Conservation (phyloP, 2,113 vertebrate genomes). For the Zapus hudsonius region DNA sequence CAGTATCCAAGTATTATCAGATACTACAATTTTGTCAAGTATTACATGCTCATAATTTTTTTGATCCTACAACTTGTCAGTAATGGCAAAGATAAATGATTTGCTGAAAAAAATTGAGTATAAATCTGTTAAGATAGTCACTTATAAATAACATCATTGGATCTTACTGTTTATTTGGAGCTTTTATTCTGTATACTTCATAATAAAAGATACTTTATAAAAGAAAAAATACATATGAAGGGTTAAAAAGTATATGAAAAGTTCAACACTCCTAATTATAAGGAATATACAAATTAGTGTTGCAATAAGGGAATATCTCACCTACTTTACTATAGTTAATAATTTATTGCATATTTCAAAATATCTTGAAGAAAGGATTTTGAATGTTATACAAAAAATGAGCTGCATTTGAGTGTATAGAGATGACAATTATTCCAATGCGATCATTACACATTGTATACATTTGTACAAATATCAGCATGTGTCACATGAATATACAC, state of each 20-base stretch:
- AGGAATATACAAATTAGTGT: neutral
- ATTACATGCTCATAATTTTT: neutral
- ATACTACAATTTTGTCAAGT: neutral
- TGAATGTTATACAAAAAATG: neutral
- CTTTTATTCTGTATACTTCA: slow-evolving; percentile 48
- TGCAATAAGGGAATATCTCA: neutral
- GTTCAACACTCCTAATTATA: neutral
- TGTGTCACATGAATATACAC: neutral
- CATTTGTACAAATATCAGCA: neutral
- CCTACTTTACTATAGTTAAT: too few species aligned
- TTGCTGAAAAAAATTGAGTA: neutral
- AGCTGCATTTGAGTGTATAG: neutral
- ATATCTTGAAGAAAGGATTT: neutral
- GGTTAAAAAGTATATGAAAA: neutral
- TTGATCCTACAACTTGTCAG: neutral
- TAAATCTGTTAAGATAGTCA: neutral
- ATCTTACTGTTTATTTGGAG: slow-evolving; percentile 18
- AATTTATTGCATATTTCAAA: neutral
- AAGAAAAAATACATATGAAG: neutral
- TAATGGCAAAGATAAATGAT: neutral
- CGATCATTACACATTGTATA: neutral
- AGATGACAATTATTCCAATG: neutral
- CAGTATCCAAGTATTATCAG: neutral
- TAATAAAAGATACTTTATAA: slow-evolving; percentile 57
- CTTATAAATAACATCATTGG: neutral